Percentiles rank a stretch among this genome's conserved stretches.
Evolutionary conservation across 2,113 vertebrate species (phyloP).

Genomic region (Callocephalon fimbriatum): DNA sequence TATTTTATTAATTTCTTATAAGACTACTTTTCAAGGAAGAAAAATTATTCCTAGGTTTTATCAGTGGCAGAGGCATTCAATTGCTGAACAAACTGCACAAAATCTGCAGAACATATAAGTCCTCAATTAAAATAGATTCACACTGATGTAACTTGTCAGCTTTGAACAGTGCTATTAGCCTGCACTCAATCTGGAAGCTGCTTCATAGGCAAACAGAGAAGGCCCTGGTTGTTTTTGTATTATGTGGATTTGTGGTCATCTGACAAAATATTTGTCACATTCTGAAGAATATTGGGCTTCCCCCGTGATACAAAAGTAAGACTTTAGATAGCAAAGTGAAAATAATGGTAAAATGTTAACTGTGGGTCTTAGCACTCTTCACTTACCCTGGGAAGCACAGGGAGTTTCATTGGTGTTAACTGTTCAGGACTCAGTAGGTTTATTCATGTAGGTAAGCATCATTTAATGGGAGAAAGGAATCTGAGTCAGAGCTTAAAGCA

Average conservation of each 20-base stretch:
- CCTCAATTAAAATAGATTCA: background rate
- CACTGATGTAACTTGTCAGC: background rate
- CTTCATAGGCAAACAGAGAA: background rate
- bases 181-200: background rate
- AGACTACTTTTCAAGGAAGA: background rate
- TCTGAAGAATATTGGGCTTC: background rate
- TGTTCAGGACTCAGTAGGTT: background rate
- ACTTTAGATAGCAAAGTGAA: background rate
- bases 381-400: background rate
- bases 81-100: background rate
- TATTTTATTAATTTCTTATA: background rate
- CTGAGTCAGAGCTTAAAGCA: background rate
- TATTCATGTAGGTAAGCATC: background rate
- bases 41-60: background rate
- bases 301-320: background rate
- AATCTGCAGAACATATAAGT: background rate
- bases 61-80: background rate
- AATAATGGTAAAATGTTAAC: background rate
- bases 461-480: background rate
- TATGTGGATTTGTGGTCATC: background rate
- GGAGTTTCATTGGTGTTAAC: background rate
- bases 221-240: background rate
- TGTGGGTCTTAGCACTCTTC: background rate
- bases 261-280: background rate
- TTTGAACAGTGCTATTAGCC: background rate